Base-by-base conservation (phyloP, 2,888 invertebrate species). In the Drosophila aldrichi region DNA sequence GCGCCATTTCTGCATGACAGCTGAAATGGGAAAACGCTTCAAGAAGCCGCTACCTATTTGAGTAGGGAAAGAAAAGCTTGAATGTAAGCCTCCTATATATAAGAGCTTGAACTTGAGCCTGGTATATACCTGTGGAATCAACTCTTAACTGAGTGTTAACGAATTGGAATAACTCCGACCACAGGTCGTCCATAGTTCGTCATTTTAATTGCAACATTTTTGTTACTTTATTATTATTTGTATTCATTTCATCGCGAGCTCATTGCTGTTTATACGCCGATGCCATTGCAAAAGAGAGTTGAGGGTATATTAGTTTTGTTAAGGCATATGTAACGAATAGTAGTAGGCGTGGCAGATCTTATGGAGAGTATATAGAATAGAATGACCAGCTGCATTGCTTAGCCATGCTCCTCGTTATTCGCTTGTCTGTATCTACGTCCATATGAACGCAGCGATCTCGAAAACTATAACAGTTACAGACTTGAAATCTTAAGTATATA, bases 21-120 rank as follows among this genome's bases (percentile, higher is more conserved):
- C 48, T 49, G 48, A 68, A 62, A 59, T 62, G 70, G 61, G 70
- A 65, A 65, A 75, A 54, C 54, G 69, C 51, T 32, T 61, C 48
- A 38, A 51, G 52, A 48, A 25, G n/a, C 3, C 29, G 29, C 29
- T 1, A 46, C 22, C 8, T 25, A 16, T 8, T 16, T 7, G 16
- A 44, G 46, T 8, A 16, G 9, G 1, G n/a, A 32, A 6, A n/a
- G 29, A 6, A 2, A 6, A 29, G 9, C n/a, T n/a, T n/a, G n/a
- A n/a, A n/a, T n/a, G n/a, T n/a, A n/a, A n/a, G n/a, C n/a, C n/a
- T n/a, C n/a, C n/a, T n/a, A n/a, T n/a, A n/a, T n/a, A n/a, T n/a
- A n/a, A n/a, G n/a, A n/a, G n/a, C n/a, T n/a, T n/a, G n/a, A n/a
- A n/a, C n/a, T n/a, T n/a, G n/a, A n/a, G n/a, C n/a, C n/a, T n/a